phyloP scores from a whole-genome alignment of 2,797 vertebrate genomes.

The Diglossa cyanea region DNA sequence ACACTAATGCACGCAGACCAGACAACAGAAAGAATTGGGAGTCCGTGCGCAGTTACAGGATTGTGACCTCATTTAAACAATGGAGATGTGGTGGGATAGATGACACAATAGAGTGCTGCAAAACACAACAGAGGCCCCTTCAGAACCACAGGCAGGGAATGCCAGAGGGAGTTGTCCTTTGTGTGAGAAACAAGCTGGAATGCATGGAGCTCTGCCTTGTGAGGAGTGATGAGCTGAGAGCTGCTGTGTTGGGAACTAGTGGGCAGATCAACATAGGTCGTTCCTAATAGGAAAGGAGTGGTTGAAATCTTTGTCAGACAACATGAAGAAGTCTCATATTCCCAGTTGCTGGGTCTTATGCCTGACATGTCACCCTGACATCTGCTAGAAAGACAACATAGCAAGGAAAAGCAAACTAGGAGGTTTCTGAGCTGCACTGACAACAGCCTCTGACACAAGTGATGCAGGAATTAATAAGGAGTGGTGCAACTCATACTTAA shows the following conservation, averaged over 20 bases:
- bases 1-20: not conserved
- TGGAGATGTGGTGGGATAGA: accelerated
- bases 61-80: not conserved
- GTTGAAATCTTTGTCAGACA: not conserved
- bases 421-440: not conserved
- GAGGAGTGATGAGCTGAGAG: not conserved
- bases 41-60: not conserved
- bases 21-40: not conserved
- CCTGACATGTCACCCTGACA: not conserved
- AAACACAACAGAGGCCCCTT: not conserved
- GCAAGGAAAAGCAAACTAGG: not conserved
- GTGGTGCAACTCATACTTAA: not conserved
- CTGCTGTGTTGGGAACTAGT: not conserved
- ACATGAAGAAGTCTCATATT: not conserved
- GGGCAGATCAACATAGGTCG: not conserved
- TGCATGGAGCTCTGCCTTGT: not conserved
- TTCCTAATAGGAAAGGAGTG: not conserved
- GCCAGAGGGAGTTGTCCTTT: not conserved
- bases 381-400: not conserved
- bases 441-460: not conserved
- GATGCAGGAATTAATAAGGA: not conserved
- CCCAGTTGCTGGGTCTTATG: not conserved
- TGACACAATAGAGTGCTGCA: not conserved
- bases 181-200: not conserved
- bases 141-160: not conserved